A percentile compares a stretch with the other conserved stretches of the same genome.
Conservation (phyloP, 2,113 vertebrate genomes). For the Myotis brandtii region DNA sequence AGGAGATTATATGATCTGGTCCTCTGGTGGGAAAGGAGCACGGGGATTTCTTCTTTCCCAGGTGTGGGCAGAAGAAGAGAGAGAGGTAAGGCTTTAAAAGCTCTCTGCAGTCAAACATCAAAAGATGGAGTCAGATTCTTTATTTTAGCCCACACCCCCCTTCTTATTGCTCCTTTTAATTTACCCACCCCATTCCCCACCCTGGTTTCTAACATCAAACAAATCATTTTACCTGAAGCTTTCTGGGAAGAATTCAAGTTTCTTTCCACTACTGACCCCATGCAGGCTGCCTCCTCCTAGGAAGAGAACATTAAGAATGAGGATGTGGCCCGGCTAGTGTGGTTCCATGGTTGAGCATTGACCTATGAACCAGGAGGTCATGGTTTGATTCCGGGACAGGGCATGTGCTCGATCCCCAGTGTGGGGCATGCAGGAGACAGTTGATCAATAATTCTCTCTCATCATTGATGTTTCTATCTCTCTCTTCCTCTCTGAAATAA, state of each 20-base stretch:
- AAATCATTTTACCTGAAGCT: background rate
- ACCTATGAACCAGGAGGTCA: no score
- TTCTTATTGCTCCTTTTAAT: background rate
- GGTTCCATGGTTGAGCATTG: no score
- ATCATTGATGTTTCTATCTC: no score
- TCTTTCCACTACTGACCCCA: background rate
- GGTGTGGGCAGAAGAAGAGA: background rate
- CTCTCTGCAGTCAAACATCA: background rate
- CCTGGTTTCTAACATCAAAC: background rate
- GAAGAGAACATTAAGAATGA: background rate
- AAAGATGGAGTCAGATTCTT: background rate
- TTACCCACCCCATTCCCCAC: background rate
- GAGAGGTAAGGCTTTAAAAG: background rate
- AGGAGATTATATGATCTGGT: background rate
- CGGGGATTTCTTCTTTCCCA: background rate
- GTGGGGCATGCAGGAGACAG: no score
- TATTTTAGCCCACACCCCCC: background rate
- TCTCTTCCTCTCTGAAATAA: no score
- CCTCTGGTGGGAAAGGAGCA: background rate
- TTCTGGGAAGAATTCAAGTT: background rate
- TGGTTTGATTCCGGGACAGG: no score
- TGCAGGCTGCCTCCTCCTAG: background rate
- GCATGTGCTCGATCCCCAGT: no score
- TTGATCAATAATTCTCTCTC: no score
- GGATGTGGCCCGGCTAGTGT: background rate